Percentiles rank a stretch among this genome's conserved stretches.
These are phyloP conservation scores for Oreohelix idahoensis DNA, from an alignment of 1,140 invertebrate genomes.

Conservation along the genomic window DNA sequence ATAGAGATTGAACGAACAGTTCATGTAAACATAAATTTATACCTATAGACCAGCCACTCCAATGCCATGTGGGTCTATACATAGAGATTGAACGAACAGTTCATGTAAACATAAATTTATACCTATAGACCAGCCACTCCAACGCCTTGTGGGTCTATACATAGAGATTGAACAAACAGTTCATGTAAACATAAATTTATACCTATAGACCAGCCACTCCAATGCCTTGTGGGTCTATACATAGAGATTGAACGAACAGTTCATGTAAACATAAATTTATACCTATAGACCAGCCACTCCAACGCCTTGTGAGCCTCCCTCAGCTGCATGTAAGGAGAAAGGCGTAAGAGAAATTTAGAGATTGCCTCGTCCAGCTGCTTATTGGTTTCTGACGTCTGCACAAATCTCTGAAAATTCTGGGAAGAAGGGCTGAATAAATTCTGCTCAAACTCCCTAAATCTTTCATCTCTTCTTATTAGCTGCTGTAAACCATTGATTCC, in stretches of 20 bases:
- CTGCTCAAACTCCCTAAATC: slow-evolving; percentile 34
- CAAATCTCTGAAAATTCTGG: slow-evolving; percentile 28
- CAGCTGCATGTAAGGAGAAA: slow-evolving; percentile 39
- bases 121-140: too few relatives aligned
- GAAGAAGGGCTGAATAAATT: slow-evolving; percentile 35
- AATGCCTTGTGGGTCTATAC: too few relatives aligned
- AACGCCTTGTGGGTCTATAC: too few relatives aligned
- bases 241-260: too few relatives aligned
- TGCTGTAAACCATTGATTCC: slow-evolving; percentile 38
- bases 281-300: slow-evolving; percentile 40
- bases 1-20: too few relatives aligned
- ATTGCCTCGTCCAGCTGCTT: slow-evolving; percentile 25
- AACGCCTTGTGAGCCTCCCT: slow-evolving; percentile 37
- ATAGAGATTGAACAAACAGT: too few relatives aligned
- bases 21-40: too few relatives aligned
- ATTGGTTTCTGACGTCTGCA: slow-evolving; percentile 32
- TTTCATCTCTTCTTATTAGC: slow-evolving; percentile 31
- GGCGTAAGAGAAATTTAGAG: slow-evolving; percentile 16
- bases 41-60: too few relatives aligned
- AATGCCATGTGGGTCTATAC: too few relatives aligned
- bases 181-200: neutral
- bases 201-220: slow-evolving; percentile 40
- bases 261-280: neutral
- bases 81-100: too few relatives aligned
- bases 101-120: too few relatives aligned